Conservation (phyloP, 2,888 invertebrate genomes). For the Eubasilissa splendida region DNA sequence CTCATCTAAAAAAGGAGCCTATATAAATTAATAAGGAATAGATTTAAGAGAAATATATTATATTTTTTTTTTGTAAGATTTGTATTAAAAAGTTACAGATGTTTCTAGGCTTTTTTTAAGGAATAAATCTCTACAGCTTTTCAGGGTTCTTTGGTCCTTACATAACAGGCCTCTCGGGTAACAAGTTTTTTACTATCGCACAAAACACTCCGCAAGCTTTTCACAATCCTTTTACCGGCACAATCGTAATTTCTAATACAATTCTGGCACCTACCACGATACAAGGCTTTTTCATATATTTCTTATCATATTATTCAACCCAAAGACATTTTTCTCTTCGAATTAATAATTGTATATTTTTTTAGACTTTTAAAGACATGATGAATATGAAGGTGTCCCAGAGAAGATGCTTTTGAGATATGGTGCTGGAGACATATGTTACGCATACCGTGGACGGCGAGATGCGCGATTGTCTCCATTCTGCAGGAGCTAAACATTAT, state of each 20-base stretch:
- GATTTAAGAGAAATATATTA: background rate
- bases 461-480: no score
- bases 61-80: background rate
- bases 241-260: constrained; percentile 2
- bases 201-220: constrained; percentile 15
- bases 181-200: constrained; percentile 22
- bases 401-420: no score
- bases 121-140: constrained; percentile 15
- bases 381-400: background rate
- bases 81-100: no score
- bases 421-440: no score
- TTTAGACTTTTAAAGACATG: background rate
- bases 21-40: no score
- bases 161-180: constrained; percentile 1
- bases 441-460: no score
- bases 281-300: background rate
- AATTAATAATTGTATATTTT: background rate
- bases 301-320: background rate
- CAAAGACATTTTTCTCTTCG: background rate
- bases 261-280: background rate
- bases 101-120: background rate
- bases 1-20: no score
- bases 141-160: background rate
- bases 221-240: background rate
- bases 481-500: no score